Conservation (phyloP, 2,888 invertebrate species). For the Drosophila greeni region DNA sequence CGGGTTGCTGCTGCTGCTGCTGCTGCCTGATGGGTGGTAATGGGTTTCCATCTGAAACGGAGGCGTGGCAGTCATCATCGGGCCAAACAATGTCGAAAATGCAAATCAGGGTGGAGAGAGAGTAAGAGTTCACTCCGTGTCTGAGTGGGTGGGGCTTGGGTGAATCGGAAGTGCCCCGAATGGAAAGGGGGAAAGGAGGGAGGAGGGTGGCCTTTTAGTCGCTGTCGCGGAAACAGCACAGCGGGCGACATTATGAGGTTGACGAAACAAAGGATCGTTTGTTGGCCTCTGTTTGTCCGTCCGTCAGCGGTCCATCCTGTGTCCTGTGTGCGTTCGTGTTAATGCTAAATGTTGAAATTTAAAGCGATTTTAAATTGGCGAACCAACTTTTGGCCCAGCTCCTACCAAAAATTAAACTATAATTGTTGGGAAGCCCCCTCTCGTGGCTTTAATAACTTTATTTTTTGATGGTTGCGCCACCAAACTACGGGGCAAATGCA, state of each 20-base stretch:
- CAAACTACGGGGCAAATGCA: slow-evolving; percentile 39
- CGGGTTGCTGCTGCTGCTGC: background rate
- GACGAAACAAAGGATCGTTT: slow-evolving; percentile 41
- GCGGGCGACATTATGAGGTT: slow-evolving; percentile 41
- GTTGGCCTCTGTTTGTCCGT: slow-evolving; percentile 22
- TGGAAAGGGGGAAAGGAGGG: background rate
- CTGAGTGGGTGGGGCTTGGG: slow-evolving; percentile 8
- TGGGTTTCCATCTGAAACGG: slow-evolving; percentile 20
- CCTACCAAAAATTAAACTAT: background rate
- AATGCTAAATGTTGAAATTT: slow-evolving; percentile 16
- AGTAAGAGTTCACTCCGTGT: slow-evolving; percentile 6
- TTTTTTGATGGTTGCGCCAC: slow-evolving; percentile 42
- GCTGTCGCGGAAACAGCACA: slow-evolving; percentile 37
- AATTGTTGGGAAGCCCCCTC: background rate
- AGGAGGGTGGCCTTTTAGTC: slow-evolving; percentile 15
- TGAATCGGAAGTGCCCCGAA: slow-evolving; percentile 6
- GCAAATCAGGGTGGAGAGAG: slow-evolving; percentile 56
- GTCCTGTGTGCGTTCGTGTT: slow-evolving; percentile 12
- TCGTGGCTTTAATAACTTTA: slow-evolving; percentile 67
- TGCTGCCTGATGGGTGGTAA: slow-evolving; percentile 2
- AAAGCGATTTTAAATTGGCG: slow-evolving; percentile 15
- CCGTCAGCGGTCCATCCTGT: slow-evolving; percentile 5
- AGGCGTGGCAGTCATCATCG: slow-evolving; percentile 38
- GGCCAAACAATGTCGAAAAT: slow-evolving; percentile 61
- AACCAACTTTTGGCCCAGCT: background rate